Base-by-base conservation (phyloP, 2,797 vertebrate species). In the Leuciscus waleckii region DNA sequence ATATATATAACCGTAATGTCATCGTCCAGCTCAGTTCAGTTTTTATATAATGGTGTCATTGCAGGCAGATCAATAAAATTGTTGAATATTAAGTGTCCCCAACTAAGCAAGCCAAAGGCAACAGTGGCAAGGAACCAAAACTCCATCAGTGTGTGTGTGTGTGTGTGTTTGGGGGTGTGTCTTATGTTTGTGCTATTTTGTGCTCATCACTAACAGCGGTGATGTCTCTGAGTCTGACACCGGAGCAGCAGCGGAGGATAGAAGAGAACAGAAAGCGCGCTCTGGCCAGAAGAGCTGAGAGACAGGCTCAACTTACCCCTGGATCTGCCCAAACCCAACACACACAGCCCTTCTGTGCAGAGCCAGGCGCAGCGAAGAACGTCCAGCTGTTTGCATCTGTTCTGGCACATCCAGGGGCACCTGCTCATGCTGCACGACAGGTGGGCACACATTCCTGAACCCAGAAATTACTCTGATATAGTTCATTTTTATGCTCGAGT, bases 251-350 rank as follows among this genome's bases (percentile, higher is more conserved):
- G 93, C 93, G 92, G 78, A 95, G 92, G 91, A 99, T 99, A 2
- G 98, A 99, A 87, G 97, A 97, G 89, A 99, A 99, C 91, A 94
- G 97, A 41, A 95, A 89, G 81, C 96, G 89, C 73, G 98, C 98
- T 83, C 91, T 99, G 88, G 97, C 97, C 41, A 95, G 96, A 84
- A 96, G 98, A 94, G 97, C 98, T 4, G 95, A 98, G 89, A 96
- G 96, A 92, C 93, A 96, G 70, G 96, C 94, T 77, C 94, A 94
- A 39, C 41, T 37, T 1, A 87, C 87, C 10, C 41, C 61, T 49
- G 76, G 83, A 4, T 39, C 39, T 11, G 82, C 67, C 37, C 81
- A 7, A 35, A 84, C 2, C 81, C 75, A 88, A 0, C 80, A 26
- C 58, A 37, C 21, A 37, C 41, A 3, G 82, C 81, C 76, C 87